Conservation (phyloP, 2,797 vertebrate genomes). For the Danionella dracula region DNA sequence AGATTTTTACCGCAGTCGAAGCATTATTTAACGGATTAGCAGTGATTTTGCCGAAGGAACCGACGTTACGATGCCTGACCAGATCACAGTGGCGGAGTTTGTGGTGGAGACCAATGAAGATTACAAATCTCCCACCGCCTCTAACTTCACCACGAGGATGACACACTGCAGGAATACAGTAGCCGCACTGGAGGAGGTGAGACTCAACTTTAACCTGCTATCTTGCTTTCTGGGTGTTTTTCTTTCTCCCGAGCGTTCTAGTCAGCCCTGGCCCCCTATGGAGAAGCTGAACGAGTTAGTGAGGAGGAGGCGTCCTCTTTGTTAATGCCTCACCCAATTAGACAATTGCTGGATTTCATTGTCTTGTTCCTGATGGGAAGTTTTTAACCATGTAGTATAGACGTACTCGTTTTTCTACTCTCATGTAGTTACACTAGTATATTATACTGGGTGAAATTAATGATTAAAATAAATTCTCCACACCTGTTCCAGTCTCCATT, state of each 20-base stretch:
- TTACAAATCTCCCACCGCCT: constrained; percentile 96
- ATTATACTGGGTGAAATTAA: too few relatives aligned
- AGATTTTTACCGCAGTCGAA: neutral
- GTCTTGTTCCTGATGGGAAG: neutral
- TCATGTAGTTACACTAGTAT: too few relatives aligned
- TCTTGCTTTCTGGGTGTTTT: neutral
- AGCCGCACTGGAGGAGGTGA: constrained; percentile 94
- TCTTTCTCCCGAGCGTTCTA: neutral
- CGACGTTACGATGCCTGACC: constrained; percentile 91
- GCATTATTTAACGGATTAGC: neutral
- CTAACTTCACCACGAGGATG: constrained; percentile 97
- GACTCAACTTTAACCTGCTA: constrained; percentile 29
- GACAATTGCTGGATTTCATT: constrained; percentile 4
- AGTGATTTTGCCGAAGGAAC: constrained; percentile 25
- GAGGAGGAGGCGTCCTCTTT: constrained; percentile 22
- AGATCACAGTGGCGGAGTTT: constrained; percentile 96
- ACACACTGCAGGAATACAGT: constrained; percentile 95
- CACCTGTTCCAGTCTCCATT: neutral
- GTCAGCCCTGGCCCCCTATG: constrained; percentile 1
- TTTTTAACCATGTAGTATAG: neutral
- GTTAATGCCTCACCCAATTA: constrained; percentile 24
- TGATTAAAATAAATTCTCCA: too few relatives aligned
- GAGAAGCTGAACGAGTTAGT: constrained; percentile 11
- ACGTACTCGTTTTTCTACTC: too few relatives aligned
- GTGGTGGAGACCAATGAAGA: constrained; percentile 97